Evolutionary conservation across 2,113 vertebrate species (phyloP), one percentile per base, ranked within the genome.

Genomic region (Rhizomys pruinosus): DNA sequence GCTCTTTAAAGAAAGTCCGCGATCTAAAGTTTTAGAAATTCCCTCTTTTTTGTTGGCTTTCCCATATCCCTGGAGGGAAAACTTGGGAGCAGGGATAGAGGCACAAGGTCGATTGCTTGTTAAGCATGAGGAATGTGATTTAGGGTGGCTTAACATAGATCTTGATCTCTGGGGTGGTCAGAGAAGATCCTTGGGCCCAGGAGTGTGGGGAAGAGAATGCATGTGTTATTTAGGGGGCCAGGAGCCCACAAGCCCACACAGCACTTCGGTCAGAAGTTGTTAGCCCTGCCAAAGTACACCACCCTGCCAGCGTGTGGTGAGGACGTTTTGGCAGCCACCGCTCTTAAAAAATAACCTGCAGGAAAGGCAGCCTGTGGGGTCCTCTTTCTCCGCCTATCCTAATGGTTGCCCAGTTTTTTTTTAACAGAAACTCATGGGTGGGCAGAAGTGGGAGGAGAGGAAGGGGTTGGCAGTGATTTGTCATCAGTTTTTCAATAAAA

Each of bases 111-210:
- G 91, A 59, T 80, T 61, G 59, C 44, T 74, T 85, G 5, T 94
- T 96, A 95, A 95, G 68, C 52, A 71, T 52, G 25, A 90, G 12
- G 37, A 89, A 15, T 92, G 11, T 89, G 66, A 89, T 87, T 93
- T 95, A 44, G 59, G 52, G 12, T 42, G 71, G 78, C 85, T 92
- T 94, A 92, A 93, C 95, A 82, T 78, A 96, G 71, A 79, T 86
- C 47, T 76, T 57, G 32, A 55, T 3, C 5, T 82, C 7, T 4
- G 44, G 84, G 15, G 68, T 66, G 52, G 15, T 93, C 80, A 85
- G 84, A 96, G 73, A 93, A 84, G 81, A 42, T 91, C 68, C 95
- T 94, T 89, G 74, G 20, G 42, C 3, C 57, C 73, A 7, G n/a
- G 52, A 89, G 84, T n/a, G 29, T 47, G 34, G 73, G n/a, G n/a